Evolutionary conservation across 2,797 vertebrate species (phyloP).

Genomic region (Otolemur crassicaudatus): DNA sequence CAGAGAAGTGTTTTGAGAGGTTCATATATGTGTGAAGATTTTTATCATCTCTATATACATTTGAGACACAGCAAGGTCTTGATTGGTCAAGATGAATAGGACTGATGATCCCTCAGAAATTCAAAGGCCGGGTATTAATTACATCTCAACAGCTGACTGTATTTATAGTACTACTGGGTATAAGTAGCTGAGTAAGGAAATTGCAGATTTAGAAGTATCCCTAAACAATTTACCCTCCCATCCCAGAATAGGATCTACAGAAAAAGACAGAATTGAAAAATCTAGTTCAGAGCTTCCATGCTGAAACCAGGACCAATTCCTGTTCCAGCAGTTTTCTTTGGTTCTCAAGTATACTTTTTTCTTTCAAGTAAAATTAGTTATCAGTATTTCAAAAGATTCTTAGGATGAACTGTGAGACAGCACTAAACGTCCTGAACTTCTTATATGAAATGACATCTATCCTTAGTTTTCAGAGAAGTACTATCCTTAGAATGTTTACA

Average conservation of each 20-base stretch:
- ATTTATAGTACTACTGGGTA: constrained; percentile 51
- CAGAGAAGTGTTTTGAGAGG: constrained; percentile 41
- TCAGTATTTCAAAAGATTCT: not conserved
- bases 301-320: not conserved
- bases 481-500: not conserved
- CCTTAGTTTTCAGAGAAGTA: not conserved
- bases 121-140: constrained; percentile 74
- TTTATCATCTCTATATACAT: constrained; percentile 34
- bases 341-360: not conserved
- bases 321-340: not conserved
- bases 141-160: constrained; percentile 74
- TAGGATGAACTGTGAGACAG: not conserved
- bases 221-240: constrained; percentile 47
- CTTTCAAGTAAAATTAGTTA: constrained; percentile 46
- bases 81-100: constrained; percentile 77
- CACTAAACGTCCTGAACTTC: not conserved
- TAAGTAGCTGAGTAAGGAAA: constrained; percentile 74
- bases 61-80: constrained; percentile 53
- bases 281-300: not conserved
- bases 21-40: constrained; percentile 15
- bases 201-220: constrained; percentile 59
- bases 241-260: not conserved
- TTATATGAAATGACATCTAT: not conserved
- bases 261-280: constrained; percentile 45
- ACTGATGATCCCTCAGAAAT: constrained; percentile 76